Percentiles rank a stretch among this genome's conserved stretches.
phyloP scores from a whole-genome alignment of 2,797 vertebrate species.

The Cirrhinus molitorella region DNA sequence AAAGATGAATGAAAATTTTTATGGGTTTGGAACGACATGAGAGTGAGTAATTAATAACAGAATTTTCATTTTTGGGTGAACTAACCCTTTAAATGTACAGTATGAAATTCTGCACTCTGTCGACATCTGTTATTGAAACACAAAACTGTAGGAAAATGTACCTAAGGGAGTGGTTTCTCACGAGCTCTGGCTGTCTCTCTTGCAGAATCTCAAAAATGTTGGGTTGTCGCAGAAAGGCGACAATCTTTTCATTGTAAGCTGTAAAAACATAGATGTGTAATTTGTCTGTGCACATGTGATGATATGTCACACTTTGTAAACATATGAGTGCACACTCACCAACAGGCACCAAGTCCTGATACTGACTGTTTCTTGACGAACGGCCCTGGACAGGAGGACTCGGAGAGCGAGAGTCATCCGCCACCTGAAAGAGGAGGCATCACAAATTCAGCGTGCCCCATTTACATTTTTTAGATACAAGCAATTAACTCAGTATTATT shows the following conservation, averaged over 20 bases:
- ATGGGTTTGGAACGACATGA: too few species aligned
- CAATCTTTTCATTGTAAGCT: conserved; percentile 99
- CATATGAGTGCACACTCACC: conserved; percentile 79
- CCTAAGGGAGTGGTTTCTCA: conserved; percentile 96
- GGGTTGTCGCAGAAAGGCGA: conserved; percentile 95
- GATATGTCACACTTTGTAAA: conserved; percentile 13
- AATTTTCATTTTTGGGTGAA: too few species aligned
- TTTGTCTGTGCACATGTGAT: neutral
- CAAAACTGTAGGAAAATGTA: conserved; percentile 63
- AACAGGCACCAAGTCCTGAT: conserved; percentile 94
- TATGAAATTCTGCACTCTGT: neutral
- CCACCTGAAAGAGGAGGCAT: conserved; percentile 80
- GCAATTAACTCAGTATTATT: neutral
- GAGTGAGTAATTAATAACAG: too few species aligned
- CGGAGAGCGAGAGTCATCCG: conserved; percentile 91
- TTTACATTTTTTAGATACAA: neutral
- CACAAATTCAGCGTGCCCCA: neutral
- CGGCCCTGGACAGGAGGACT: conserved; percentile 88
- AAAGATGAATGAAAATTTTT: too few species aligned
- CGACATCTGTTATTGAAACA: neutral
- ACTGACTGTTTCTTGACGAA: conserved; percentile 90
- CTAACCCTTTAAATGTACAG: neutral
- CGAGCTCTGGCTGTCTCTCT: conserved; percentile 94
- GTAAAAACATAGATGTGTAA: conserved; percentile 49
- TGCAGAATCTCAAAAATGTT: conserved; percentile 98